Evolutionary conservation across 2,888 invertebrate genomes (phyloP), one percentile per base, ranked within the genome.

Genomic region (Vanessa cardui): DNA sequence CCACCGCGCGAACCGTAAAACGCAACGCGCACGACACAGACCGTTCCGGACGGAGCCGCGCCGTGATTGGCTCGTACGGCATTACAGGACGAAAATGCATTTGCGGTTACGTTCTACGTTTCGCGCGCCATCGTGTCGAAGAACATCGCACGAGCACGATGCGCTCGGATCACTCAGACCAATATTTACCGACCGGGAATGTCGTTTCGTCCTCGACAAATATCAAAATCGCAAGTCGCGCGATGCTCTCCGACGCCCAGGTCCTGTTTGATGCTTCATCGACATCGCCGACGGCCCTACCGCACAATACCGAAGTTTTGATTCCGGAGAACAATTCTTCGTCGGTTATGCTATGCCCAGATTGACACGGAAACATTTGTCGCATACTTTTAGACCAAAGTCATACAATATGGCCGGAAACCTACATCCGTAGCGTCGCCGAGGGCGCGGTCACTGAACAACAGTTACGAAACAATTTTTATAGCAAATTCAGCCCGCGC

Each of bases 331-430:
- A 49, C 54, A 45, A 62, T 54, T 69, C 50, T 58, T 62, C 66
- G 58, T 33, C 47, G 54, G 15, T 61, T 60, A 86, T 84, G 85
- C 85, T 80, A 86, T 84, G 85, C 85, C 86, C 86, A 86, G 85
- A 85, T 81, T 76, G 77, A 78, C 74, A 77, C 75, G 44, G 65
- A 26, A 54, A 52, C n/a, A 58, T 39, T 61, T 47, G 47, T 26
- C 44, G 15, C 8, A 56, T 20, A 56, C 18, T 6, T 18, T 16
- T 33, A 1, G 52, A 59, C 58, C 50, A 64, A 59, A 64, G 60
- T 62, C 39, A 63, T 54, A 20, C 18, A 49, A 49, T 46, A 46
- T 46, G 16, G 7, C n/a, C 46, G 46, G n/a, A 46, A 46, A 39
- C 39, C 4, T 39, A 39, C 39, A 39, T 39, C 39, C 12, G 39